Evolutionary conservation across 1,140 invertebrate genomes (phyloP).

Genomic region (Polypedilum vanderplanki): DNA sequence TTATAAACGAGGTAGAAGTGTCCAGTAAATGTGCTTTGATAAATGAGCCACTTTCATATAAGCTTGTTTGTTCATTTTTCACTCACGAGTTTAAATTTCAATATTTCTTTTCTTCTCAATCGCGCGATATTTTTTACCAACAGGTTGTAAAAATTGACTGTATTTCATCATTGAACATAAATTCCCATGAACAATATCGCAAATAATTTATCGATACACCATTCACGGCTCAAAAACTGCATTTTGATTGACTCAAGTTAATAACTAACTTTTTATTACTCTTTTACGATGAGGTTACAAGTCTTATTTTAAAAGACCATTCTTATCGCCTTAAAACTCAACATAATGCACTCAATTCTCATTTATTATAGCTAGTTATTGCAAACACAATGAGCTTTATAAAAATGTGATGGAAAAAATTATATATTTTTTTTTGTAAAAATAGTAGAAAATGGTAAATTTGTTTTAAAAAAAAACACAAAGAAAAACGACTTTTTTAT

Average conservation of each 20-base stretch:
- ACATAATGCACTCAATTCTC: no score
- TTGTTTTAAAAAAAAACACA: no score
- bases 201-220: not conserved
- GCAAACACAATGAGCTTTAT: no score
- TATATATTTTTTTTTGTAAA: no score
- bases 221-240: not conserved
- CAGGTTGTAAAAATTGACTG: not conserved
- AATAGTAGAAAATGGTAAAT: no score
- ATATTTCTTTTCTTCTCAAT: not conserved
- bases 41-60: conserved; percentile 21
- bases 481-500: no score
- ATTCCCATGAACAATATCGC: not conserved
- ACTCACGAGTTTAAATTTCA: not conserved
- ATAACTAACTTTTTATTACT: not conserved
- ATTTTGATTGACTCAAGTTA: conserved; percentile 13
- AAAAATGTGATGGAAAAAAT: no score
- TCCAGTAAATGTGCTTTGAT: conserved; percentile 18
- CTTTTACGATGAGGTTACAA: not conserved
- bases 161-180: not conserved
- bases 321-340: no score
- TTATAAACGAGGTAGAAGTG: conserved; percentile 13
- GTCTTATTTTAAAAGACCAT: not conserved
- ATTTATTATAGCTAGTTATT: no score
- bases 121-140: not conserved
- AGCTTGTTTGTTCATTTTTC: conserved; percentile 6